These are phyloP conservation scores for Drosophila subpulchrella DNA, from an alignment of 1,140 invertebrate species.

Conservation along the genomic window DNA sequence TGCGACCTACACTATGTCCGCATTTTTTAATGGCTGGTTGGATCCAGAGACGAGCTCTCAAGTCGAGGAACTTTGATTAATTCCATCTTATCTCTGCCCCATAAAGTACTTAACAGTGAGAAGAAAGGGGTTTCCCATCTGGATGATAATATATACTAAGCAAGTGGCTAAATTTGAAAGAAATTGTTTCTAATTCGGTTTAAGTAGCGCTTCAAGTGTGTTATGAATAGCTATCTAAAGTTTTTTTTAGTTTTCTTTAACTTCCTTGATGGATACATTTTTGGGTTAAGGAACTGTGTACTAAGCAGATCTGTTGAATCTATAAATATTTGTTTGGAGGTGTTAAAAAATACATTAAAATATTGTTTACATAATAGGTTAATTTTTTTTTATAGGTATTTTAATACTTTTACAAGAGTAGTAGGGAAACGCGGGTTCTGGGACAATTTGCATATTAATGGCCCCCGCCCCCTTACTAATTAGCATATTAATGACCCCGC, in stretches of 20 bases:
- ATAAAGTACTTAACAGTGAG: not conserved
- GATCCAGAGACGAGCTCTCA: not conserved
- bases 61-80: not conserved
- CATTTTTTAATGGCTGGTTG: not conserved
- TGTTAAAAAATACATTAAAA: too few relatives aligned
- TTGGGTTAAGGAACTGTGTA: too few relatives aligned
- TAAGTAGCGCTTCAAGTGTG: too few relatives aligned
- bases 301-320: too few relatives aligned
- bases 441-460: too few relatives aligned
- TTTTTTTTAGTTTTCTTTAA: not conserved
- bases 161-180: slow-evolving; percentile 10
- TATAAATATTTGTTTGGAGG: too few relatives aligned
- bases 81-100: not conserved
- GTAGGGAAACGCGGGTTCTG: too few relatives aligned
- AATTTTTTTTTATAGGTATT: too few relatives aligned
- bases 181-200: slow-evolving; percentile 6
- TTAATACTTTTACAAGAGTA: too few relatives aligned
- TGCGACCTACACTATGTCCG: slow-evolving; percentile 8
- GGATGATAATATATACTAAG: not conserved
- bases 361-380: too few relatives aligned
- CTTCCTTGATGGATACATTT: not conserved
- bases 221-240: not conserved
- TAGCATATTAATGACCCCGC: too few relatives aligned
- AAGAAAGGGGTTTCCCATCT: slow-evolving; percentile 2
- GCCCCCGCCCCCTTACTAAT: too few relatives aligned